Evolutionary conservation across 2,797 vertebrate genomes (phyloP).

Genomic region (Rhinichthys osculus): DNA sequence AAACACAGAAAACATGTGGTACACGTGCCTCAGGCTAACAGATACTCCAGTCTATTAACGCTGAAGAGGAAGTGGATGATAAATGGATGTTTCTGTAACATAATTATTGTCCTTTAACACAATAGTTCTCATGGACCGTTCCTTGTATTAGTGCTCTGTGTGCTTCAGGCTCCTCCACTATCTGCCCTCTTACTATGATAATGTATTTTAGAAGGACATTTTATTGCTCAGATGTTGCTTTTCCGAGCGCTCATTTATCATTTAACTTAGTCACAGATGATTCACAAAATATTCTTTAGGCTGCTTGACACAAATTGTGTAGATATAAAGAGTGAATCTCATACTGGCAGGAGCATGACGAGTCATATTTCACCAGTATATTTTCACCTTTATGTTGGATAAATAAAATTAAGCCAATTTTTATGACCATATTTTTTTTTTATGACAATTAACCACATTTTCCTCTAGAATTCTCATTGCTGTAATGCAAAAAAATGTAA

Average conservation of each 20-base stretch:
- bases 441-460: background rate
- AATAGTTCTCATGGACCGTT: constrained; percentile 3
- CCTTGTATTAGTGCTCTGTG: background rate
- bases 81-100: constrained; percentile 22
- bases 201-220: background rate
- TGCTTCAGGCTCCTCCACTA: constrained; percentile 1
- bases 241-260: background rate
- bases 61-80: constrained; percentile 22
- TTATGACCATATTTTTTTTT: background rate
- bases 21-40: background rate
- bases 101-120: constrained; percentile 31
- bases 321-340: background rate
- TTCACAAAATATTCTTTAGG: background rate
- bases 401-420: background rate
- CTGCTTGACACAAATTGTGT: background rate
- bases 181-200: background rate
- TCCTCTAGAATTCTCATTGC: background rate
- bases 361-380: background rate
- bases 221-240: background rate
- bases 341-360: background rate
- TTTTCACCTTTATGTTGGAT: no score
- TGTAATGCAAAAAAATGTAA: background rate
- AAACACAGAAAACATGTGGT: constrained; percentile 24
- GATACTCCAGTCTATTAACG: background rate
- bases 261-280: background rate